Conservation (phyloP, 1,140 invertebrate genomes). For the Carposina sasakii region DNA sequence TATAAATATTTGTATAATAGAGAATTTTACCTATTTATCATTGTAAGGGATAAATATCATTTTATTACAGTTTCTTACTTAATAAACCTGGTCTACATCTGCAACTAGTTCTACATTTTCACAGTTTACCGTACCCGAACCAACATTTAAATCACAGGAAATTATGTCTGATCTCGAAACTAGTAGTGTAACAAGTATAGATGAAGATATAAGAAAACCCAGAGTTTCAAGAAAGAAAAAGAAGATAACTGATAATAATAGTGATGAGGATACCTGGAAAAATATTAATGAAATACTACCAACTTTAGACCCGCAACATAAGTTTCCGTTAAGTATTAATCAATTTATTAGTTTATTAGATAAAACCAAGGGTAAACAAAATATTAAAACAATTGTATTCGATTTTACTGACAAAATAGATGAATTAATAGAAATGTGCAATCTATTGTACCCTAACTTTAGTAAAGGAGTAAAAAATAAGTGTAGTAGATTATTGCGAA, state of each 20-base stretch:
- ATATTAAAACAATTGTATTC: slow-evolving; percentile 22
- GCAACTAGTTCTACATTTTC: too few species aligned
- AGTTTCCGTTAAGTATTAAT: slow-evolving; percentile 19
- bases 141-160: too few species aligned
- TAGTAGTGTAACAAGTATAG: too few species aligned
- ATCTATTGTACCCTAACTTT: slow-evolving; percentile 18
- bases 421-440: slow-evolving; percentile 21
- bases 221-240: too few species aligned
- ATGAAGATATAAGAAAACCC: too few species aligned
- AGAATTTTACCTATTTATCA: too few species aligned
- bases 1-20: too few species aligned
- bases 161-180: too few species aligned
- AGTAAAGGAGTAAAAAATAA: slow-evolving; percentile 26
- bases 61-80: too few species aligned
- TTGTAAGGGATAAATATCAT: too few species aligned
- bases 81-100: too few species aligned
- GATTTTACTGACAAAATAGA: slow-evolving; percentile 19
- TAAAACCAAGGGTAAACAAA: slow-evolving; percentile 20
- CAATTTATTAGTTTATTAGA: slow-evolving; percentile 26
- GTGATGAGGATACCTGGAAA: slow-evolving; percentile 21
- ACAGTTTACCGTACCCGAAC: too few species aligned
- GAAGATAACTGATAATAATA: slow-evolving; percentile 13
- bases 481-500: slow-evolving; percentile 22
- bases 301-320: slow-evolving; percentile 11
- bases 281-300: slow-evolving; percentile 17